Percentiles rank a stretch among this genome's conserved stretches.
These are phyloP conservation scores for Parasteatoda lunata DNA, from an alignment of 2,888 invertebrate genomes.

Conservation along the genomic window DNA sequence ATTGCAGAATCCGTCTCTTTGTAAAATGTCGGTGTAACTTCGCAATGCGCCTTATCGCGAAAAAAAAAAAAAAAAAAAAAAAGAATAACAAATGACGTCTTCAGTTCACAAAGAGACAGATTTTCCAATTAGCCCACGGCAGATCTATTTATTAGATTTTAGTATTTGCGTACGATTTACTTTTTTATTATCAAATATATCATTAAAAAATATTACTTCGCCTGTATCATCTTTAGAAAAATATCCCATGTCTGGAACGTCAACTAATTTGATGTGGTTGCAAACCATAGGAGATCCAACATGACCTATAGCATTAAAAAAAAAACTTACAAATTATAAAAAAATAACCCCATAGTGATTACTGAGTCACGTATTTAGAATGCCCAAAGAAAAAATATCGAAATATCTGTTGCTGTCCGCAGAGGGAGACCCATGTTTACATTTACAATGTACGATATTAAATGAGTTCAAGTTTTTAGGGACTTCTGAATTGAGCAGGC, in stretches of 20 bases:
- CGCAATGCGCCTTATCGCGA: too few relatives aligned
- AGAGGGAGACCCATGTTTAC: background rate
- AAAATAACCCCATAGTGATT: background rate
- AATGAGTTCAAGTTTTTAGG: background rate
- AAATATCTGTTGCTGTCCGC: background rate
- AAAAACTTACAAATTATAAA: background rate
- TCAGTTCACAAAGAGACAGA: too few relatives aligned
- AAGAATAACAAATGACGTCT: too few relatives aligned
- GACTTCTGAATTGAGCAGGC: background rate
- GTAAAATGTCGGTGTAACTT: too few relatives aligned
- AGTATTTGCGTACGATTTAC: too few relatives aligned
- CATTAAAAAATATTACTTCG: slow-evolving; percentile 76
- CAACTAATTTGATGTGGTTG: slow-evolving; percentile 93
- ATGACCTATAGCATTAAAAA: slow-evolving; percentile 77
- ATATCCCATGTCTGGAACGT: slow-evolving; percentile 98
- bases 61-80: too few relatives aligned
- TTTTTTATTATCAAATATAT: too few relatives aligned
- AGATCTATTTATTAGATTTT: too few relatives aligned
- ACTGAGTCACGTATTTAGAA: background rate
- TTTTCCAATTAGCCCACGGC: too few relatives aligned
- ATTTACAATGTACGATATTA: background rate
- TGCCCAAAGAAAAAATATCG: background rate
- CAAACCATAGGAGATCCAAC: slow-evolving; percentile 97
- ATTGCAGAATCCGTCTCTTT: too few relatives aligned
- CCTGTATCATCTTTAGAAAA: slow-evolving; percentile 85